Evolutionary conservation across 2,888 invertebrate genomes (phyloP).

Genomic region (Dascillus cervinus): DNA sequence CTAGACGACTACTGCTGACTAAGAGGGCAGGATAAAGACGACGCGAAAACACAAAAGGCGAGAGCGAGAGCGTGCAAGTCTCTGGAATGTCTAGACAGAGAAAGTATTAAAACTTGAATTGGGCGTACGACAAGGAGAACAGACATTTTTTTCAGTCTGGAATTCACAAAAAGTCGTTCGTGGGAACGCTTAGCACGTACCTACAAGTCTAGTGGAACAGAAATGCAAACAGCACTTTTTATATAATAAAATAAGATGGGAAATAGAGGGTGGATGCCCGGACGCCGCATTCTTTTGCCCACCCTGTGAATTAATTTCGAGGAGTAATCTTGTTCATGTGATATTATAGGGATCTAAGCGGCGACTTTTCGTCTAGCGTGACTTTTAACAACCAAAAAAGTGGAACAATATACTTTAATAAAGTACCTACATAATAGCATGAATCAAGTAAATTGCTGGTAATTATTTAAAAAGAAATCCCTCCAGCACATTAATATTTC

Average conservation of each 20-base stretch:
- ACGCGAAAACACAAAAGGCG: conserved; percentile 16
- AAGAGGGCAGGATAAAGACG: conserved; percentile 11
- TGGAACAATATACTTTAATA: too few relatives aligned
- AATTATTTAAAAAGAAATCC: too few relatives aligned
- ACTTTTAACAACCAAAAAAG: too few relatives aligned
- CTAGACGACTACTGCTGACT: conserved; percentile 13
- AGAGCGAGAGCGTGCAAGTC: too few relatives aligned
- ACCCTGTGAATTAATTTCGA: conserved; percentile 30
- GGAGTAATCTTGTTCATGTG: conserved; percentile 20
- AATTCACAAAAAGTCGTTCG: conserved; percentile 41
- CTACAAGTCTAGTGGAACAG: conserved; percentile 16
- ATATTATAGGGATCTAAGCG: conserved; percentile 14
- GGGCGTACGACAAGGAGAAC: conserved; percentile 26
- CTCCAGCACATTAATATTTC: too few relatives aligned
- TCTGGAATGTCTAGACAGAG: conserved; percentile 36
- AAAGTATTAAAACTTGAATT: conserved; percentile 20
- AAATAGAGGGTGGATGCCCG: conserved; percentile 17
- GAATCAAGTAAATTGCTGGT: too few relatives aligned
- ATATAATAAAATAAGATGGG: conserved; percentile 10
- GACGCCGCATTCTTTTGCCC: conserved; percentile 31
- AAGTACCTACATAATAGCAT: too few relatives aligned
- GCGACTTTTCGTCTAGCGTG: conserved; percentile 22
- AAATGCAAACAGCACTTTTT: conserved; percentile 5
- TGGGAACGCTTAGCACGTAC: conserved; percentile 39
- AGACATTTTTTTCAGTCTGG: conserved; percentile 33